A percentile compares a stretch with the other conserved stretches of the same genome.
These are phyloP conservation scores for Adrianichthys oophorus DNA, from an alignment of 2,797 vertebrate species.

Conservation along the genomic window DNA sequence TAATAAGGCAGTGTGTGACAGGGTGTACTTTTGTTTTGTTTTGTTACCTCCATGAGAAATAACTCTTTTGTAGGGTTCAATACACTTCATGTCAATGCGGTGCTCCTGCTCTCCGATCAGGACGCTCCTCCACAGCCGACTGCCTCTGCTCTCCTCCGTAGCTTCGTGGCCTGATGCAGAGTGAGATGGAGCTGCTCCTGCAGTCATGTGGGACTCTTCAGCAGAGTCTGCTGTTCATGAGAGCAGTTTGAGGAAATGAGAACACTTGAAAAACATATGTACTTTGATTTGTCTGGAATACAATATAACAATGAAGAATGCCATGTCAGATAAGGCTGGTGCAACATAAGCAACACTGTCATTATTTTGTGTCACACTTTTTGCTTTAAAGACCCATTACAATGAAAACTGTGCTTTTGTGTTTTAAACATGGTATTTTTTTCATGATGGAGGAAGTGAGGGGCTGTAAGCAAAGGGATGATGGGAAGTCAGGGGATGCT, in stretches of 20 bases:
- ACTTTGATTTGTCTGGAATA: neutral
- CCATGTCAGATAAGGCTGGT: too few species aligned
- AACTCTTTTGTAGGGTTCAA: slow-evolving; percentile 93
- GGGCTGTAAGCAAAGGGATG: too few species aligned
- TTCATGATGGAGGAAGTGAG: too few species aligned
- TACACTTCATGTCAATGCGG: slow-evolving; percentile 96
- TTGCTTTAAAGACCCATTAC: too few species aligned
- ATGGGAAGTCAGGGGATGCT: too few species aligned
- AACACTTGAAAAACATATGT: neutral
- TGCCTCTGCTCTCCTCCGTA: slow-evolving; percentile 85
- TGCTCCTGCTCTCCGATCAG: slow-evolving; percentile 97
- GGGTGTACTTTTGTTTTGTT: neutral
- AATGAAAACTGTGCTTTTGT: too few species aligned
- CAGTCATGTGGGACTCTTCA: slow-evolving; percentile 60
- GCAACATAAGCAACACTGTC: too few species aligned
- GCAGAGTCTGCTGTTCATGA: slow-evolving; percentile 65
- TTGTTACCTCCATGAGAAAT: slow-evolving; percentile 95
- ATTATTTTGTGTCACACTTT: too few species aligned
- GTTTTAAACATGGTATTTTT: too few species aligned
- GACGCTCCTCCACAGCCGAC: slow-evolving; percentile 90
- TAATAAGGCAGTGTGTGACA: too few species aligned
- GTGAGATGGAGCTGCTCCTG: slow-evolving; percentile 74
- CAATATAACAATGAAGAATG: neutral
- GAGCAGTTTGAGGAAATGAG: neutral
- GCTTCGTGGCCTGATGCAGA: slow-evolving; percentile 79